These are phyloP conservation scores for Sesamia inferens DNA, from an alignment of 2,888 invertebrate genomes.

Conservation along the genomic window DNA sequence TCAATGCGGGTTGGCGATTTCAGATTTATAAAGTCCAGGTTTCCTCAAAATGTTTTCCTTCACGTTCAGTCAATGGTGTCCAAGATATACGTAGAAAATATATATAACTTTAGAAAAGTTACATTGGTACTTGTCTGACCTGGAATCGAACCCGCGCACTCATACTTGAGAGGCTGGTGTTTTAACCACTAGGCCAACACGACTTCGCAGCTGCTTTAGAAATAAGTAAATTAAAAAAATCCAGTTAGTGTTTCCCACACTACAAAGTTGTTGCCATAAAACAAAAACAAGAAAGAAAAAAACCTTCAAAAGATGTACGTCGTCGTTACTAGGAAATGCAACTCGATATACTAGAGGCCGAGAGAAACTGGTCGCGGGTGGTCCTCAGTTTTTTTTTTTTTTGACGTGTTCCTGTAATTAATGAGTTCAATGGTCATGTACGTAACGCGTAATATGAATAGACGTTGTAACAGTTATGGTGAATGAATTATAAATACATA, in stretches of 20 bases:
- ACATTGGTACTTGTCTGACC: too few species aligned
- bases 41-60: too few species aligned
- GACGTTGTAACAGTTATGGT: constrained; percentile 56
- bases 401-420: constrained; percentile 78
- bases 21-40: too few species aligned
- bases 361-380: constrained; percentile 80
- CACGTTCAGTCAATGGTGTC: too few species aligned
- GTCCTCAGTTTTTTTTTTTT: constrained; percentile 72
- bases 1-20: too few species aligned
- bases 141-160: too few species aligned
- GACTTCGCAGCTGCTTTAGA: background rate
- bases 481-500: constrained; percentile 36
- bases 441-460: constrained; percentile 63
- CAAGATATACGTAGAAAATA: too few species aligned
- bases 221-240: constrained; percentile 17
- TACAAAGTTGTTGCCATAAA: constrained; percentile 36
- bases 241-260: constrained; percentile 52
- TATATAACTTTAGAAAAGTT: too few species aligned
- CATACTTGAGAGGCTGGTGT: too few species aligned
- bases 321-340: constrained; percentile 72
- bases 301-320: constrained; percentile 53
- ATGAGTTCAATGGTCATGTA: constrained; percentile 72
- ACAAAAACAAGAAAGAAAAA: constrained; percentile 48
- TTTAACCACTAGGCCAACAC: too few species aligned
- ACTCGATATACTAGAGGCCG: constrained; percentile 77